phyloP scores from a whole-genome alignment of 2,797 vertebrate species.

The Tangara arthus region DNA sequence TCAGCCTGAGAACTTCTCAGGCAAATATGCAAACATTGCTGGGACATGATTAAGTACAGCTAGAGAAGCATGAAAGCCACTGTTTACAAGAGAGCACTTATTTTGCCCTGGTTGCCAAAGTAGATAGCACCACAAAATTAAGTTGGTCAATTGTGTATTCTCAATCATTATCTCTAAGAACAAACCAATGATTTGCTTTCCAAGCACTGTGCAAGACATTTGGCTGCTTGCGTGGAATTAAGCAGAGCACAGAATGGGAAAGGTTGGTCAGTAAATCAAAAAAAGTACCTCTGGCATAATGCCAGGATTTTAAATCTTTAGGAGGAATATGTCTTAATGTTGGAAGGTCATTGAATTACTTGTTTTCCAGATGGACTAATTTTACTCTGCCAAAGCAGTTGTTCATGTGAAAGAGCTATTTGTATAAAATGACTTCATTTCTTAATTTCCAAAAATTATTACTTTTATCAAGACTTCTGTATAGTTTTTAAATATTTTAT shows the following conservation, averaged over 20 bases:
- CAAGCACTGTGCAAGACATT: neutral
- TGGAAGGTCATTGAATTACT: neutral
- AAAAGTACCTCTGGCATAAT: neutral
- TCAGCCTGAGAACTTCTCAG: neutral
- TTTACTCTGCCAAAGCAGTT: neutral
- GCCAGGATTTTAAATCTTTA: neutral
- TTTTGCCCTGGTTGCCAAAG: neutral
- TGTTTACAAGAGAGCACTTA: neutral
- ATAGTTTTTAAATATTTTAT: neutral
- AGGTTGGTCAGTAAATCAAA: neutral
- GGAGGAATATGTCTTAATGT: neutral
- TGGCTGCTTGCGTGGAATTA: neutral
- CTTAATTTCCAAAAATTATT: neutral
- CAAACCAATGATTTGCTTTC: neutral
- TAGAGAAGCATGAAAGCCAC: neutral
- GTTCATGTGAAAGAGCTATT: neutral
- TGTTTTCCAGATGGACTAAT: neutral
- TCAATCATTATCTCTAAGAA: neutral
- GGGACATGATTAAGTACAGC: neutral
- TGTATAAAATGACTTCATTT: neutral
- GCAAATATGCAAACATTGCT: neutral
- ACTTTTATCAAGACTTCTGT: neutral
- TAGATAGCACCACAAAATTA: neutral
- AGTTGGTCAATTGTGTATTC: neutral
- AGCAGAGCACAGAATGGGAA: neutral